These are phyloP conservation scores for Cheilosia vernalis DNA, from an alignment of 2,888 invertebrate species.

Conservation along the genomic window DNA sequence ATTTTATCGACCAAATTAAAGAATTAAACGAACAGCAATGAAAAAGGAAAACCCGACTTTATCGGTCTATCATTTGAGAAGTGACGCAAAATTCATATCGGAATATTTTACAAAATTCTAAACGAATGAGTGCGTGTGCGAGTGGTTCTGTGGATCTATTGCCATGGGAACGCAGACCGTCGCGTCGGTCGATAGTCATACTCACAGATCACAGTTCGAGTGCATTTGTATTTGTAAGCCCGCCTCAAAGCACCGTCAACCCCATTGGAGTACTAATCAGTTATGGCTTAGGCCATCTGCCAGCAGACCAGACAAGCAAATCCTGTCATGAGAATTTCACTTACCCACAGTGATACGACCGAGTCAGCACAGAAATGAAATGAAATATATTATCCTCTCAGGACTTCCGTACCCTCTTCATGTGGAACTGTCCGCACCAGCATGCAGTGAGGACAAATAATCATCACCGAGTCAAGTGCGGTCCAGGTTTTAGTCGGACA, in stretches of 20 bases:
- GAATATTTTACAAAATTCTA: too few relatives aligned
- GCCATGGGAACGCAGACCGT: too few relatives aligned
- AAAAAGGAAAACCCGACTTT: too few relatives aligned
- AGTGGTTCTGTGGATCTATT: too few relatives aligned
- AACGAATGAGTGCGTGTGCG: too few relatives aligned
- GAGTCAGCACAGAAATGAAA: constrained; percentile 6
- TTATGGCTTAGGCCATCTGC: constrained; percentile 47
- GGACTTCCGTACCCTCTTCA: neutral
- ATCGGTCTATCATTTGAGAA: too few relatives aligned
- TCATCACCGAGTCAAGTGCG: constrained; percentile 33
- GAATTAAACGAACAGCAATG: neutral
- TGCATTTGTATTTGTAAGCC: neutral
- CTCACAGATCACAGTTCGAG: neutral
- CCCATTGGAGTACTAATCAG: constrained; percentile 36
- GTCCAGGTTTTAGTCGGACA: neutral
- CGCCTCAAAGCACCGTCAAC: constrained; percentile 5
- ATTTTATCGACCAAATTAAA: constrained; percentile 19
- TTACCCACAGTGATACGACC: neutral
- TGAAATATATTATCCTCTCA: constrained; percentile 13
- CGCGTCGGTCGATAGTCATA: too few relatives aligned
- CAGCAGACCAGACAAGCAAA: constrained; percentile 24
- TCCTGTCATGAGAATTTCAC: constrained; percentile 42
- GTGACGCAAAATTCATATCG: too few relatives aligned
- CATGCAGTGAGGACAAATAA: constrained; percentile 12
- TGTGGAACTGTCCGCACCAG: neutral